Conservation (phyloP, 2,888 invertebrate species). For the Ferrisia virgata region DNA sequence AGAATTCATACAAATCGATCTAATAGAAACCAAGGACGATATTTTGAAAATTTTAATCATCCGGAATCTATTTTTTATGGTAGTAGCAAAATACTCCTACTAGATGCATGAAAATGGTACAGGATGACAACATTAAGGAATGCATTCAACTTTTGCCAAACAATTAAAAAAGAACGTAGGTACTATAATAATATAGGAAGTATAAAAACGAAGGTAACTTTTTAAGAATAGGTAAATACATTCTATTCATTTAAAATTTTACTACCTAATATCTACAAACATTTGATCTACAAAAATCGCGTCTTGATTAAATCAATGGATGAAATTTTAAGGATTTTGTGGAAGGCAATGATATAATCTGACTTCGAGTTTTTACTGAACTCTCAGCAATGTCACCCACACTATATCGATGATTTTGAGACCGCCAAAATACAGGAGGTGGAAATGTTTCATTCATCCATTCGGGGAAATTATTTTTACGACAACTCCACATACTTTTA, state of each 20-base stretch:
- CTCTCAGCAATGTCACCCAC: slow-evolving; percentile 67
- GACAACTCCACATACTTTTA: background rate
- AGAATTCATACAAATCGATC: no score
- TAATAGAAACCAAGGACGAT: no score
- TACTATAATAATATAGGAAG: background rate
- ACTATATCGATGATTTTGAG: slow-evolving; percentile 61
- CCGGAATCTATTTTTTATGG: no score
- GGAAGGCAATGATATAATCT: slow-evolving; percentile 61
- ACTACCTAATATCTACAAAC: background rate
- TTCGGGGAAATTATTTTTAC: slow-evolving; percentile 10
- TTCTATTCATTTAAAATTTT: background rate
- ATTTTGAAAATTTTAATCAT: no score
- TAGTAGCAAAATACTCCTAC: no score
- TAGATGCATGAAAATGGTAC: background rate
- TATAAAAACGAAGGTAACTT: background rate
- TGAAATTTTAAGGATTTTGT: slow-evolving; percentile 64
- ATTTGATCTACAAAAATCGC: background rate
- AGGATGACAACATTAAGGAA: background rate
- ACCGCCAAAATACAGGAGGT: slow-evolving; percentile 51
- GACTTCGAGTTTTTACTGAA: slow-evolving; percentile 56
- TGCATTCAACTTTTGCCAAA: background rate
- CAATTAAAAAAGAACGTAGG: background rate
- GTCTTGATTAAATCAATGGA: slow-evolving; percentile 48
- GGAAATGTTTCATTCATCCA: slow-evolving; percentile 47
- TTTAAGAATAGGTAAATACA: background rate